Base-by-base conservation (phyloP, 2,113 vertebrate genomes). In the Mobula birostris region DNA sequence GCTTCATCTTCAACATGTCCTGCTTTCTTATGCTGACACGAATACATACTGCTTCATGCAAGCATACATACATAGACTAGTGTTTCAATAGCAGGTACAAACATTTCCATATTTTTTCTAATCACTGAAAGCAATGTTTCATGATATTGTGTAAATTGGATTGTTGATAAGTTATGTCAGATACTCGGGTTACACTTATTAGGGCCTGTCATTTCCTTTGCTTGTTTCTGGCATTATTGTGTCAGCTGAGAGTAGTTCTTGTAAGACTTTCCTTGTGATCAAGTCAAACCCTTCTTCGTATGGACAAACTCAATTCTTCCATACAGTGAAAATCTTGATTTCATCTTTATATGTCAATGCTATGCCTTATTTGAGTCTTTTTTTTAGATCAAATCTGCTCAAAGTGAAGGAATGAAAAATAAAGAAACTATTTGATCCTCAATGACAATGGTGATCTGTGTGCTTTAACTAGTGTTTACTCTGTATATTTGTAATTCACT, bases 211-310 rank as follows among this genome's bases (percentile, higher is more conserved):
- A 9, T 61, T 87, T 85, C 27, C 82, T 58, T 87, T 56, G 24
- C 27, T 87, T 87, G 27, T 56, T 87, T 56, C 83, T 87, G 83
- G 83, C 83, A 63, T 2, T 87, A 27, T 87, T 87, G 83, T 56
- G 61, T 9, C 8, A 27, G 27, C 82, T 58, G 9, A 85, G 82
- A 85, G 29, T 56, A 87, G 58, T 87, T 61, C 58, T 56, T 87
- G 83, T 58, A 87, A 63, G 58, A 56, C 11, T 87, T 63, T 48
- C 11, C 11, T 27, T 87, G 83, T 56, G 56, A 56, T 61, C 83
- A 63, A 61, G 56, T 5, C 8, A 27, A 21, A 29, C 56, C 48
- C 48, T 61, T 87, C 83, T 87, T 56, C 29, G 83, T 7, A 15
- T 87, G 56, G 80, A 11, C 24, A 5, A 29, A 87, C 17, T 61